These are phyloP conservation scores for Sepioteuthis lessoniana DNA, from an alignment of 2,888 invertebrate species.

Conservation along the genomic window DNA sequence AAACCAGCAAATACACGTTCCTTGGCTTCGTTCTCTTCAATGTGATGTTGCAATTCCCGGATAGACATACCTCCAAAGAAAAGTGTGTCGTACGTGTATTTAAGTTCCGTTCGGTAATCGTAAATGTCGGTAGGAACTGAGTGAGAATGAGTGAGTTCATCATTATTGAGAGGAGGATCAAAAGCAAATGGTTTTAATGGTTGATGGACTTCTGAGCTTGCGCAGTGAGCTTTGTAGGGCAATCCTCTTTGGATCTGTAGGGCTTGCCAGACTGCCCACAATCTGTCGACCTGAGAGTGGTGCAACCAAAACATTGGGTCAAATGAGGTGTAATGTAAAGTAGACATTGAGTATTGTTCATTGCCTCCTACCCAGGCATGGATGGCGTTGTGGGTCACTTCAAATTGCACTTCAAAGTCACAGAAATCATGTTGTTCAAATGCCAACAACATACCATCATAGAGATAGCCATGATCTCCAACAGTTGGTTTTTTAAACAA, in stretches of 20 bases:
- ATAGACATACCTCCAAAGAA: constrained; percentile 56
- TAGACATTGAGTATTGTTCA: constrained; percentile 50
- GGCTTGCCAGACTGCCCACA: constrained; percentile 55
- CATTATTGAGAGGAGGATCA: constrained; percentile 55
- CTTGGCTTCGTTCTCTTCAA: constrained; percentile 48
- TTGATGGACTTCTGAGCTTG: constrained; percentile 52
- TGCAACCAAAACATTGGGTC: constrained; percentile 52
- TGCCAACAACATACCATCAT: constrained; percentile 54
- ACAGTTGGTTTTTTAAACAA: constrained; percentile 51
- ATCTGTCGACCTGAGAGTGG: constrained; percentile 52
- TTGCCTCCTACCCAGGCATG: constrained; percentile 52
- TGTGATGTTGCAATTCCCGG: constrained; percentile 53
- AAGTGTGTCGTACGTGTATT: constrained; percentile 56
- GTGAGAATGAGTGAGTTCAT: constrained; percentile 54
- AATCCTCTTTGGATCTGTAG: constrained; percentile 53
- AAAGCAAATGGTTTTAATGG: constrained; percentile 57
- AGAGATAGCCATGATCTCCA: constrained; percentile 55
- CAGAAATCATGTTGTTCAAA: constrained; percentile 57
- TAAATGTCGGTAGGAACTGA: constrained; percentile 54
- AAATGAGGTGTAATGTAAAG: constrained; percentile 53
- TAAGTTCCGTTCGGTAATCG: constrained; percentile 55
- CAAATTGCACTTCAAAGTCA: constrained; percentile 58
- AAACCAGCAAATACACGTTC: constrained; percentile 56
- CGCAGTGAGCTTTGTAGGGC: constrained; percentile 57
- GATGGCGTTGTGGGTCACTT: constrained; percentile 54